phyloP scores from a whole-genome alignment of 2,888 invertebrate species.

The Drosophila emarginata region DNA sequence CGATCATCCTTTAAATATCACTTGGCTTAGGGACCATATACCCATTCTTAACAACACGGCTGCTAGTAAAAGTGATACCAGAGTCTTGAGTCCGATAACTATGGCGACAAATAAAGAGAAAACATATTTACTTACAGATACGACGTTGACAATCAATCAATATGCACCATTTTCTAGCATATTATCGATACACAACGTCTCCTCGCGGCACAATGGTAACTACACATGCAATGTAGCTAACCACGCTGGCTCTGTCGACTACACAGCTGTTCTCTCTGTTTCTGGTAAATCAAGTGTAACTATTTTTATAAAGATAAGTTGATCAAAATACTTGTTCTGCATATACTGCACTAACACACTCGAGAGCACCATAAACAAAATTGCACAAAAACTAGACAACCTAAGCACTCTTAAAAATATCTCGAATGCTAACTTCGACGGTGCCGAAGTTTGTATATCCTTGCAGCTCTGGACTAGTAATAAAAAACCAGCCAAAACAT shows the following conservation, averaged over 20 bases:
- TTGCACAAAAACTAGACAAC: too few species aligned
- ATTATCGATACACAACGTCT: conserved; percentile 82
- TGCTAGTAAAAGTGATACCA: conserved; percentile 55
- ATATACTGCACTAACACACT: conserved; percentile 46
- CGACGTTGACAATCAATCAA: conserved; percentile 83
- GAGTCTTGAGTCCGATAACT: conserved; percentile 20
- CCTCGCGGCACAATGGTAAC: conserved; percentile 82
- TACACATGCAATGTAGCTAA: conserved; percentile 82
- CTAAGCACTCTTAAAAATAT: too few species aligned
- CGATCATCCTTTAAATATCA: conserved; percentile 84
- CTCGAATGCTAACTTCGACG: too few species aligned
- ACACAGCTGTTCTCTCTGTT: conserved; percentile 84
- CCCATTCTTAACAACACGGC: conserved; percentile 74
- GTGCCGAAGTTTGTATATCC: too few species aligned
- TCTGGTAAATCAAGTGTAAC: conserved; percentile 82
- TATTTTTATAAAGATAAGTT: conserved; percentile 48
- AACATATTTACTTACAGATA: conserved; percentile 63
- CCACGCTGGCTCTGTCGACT: conserved; percentile 83
- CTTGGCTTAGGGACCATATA: conserved; percentile 83
- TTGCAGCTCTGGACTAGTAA: too few species aligned
- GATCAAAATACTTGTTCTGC: conserved; percentile 31
- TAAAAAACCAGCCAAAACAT: too few species aligned
- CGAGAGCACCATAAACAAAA: background rate
- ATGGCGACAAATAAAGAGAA: conserved; percentile 18
- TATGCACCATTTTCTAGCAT: conserved; percentile 84